phyloP scores from a whole-genome alignment of 2,797 vertebrate species.

The Pogonophryne albipinna region DNA sequence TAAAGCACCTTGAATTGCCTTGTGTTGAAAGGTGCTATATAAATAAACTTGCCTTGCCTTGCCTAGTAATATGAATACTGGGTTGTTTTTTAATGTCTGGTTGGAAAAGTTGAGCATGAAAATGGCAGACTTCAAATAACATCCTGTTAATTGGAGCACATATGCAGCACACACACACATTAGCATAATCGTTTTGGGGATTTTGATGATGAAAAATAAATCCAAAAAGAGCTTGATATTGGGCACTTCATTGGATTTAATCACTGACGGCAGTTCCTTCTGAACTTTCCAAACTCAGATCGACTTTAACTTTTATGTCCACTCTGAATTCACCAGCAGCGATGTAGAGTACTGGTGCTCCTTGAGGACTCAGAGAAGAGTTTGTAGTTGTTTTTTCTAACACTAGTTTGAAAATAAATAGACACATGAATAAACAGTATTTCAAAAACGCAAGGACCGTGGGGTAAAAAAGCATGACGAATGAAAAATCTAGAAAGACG shows the following conservation, averaged over 20 bases:
- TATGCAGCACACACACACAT: constrained; percentile 19
- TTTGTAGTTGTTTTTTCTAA: constrained; percentile 2
- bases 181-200: constrained; percentile 32
- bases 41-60: no score
- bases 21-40: no score
- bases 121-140: constrained; percentile 24
- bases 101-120: neutral
- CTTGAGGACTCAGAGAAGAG: constrained; percentile 1
- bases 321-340: constrained; percentile 7
- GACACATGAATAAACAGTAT: neutral
- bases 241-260: constrained; percentile 25
- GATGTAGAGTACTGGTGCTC: neutral
- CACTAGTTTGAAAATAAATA: constrained; percentile 13
- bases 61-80: neutral
- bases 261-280: constrained; percentile 29
- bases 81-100: neutral
- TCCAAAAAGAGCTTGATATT: constrained; percentile 17
- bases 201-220: constrained; percentile 32
- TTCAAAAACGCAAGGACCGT: neutral
- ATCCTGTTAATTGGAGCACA: constrained; percentile 43
- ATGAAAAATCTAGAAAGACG: neutral
- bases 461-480: neutral
- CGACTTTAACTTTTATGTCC: neutral
- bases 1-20: no score
- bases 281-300: constrained; percentile 24